Conservation (phyloP, 2,113 vertebrate species). For the Zosterops pallidus region DNA sequence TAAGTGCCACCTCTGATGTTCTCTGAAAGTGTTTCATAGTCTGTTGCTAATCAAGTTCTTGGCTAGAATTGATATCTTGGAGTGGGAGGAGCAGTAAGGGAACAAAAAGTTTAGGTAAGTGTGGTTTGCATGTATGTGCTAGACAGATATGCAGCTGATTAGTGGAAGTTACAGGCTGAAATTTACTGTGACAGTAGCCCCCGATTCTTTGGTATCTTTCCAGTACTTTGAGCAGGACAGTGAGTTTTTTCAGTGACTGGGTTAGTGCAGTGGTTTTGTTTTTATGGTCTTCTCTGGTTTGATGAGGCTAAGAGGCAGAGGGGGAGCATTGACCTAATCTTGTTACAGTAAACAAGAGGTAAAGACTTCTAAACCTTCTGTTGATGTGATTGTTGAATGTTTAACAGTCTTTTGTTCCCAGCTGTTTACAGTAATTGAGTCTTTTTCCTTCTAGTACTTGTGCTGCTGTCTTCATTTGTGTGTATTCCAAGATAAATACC, state of each 20-base stretch:
- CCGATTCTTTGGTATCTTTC: not conserved
- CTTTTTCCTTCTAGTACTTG: not conserved
- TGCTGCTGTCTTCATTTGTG: not conserved
- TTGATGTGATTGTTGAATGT: not conserved
- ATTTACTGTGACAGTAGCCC: not conserved
- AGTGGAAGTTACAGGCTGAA: not conserved
- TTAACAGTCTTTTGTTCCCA: not conserved
- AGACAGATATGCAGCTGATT: not conserved
- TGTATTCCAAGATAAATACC: not conserved
- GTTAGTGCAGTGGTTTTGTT: not conserved
- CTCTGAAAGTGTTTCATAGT: not conserved
- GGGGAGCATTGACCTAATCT: not conserved
- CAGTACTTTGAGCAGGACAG: not conserved
- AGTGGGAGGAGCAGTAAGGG: not conserved
- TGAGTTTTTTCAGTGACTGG: not conserved
- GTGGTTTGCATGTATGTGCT: fast-evolving
- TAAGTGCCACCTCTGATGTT: not conserved
- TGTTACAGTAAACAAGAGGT: not conserved
- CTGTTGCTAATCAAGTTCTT: not conserved
- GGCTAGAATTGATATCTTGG: not conserved
- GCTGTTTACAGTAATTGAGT: not conserved
- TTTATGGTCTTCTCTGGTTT: not conserved
- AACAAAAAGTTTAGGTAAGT: not conserved
- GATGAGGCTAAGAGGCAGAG: not conserved
- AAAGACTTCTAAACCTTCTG: not conserved